Evolutionary conservation across 2,888 invertebrate genomes (phyloP).

Genomic region (Tipula vernalis): DNA sequence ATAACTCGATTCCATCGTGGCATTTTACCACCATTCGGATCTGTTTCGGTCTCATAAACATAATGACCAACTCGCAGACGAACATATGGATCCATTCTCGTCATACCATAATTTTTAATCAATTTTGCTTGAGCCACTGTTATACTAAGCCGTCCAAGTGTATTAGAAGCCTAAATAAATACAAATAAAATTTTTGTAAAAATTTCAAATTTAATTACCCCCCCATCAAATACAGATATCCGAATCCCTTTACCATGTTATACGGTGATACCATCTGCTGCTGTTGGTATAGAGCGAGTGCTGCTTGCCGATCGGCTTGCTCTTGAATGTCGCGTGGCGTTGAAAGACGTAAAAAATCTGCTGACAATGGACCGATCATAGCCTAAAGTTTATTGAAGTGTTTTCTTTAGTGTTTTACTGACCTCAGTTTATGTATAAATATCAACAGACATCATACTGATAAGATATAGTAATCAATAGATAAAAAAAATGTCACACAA

Average conservation of each 20-base stretch:
- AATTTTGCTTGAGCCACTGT: slow-evolving; percentile 85
- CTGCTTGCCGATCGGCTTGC: slow-evolving; percentile 25
- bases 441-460: neutral
- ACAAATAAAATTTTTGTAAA: neutral
- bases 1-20: slow-evolving; percentile 95
- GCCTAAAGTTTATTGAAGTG: slow-evolving; percentile 19
- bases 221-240: neutral
- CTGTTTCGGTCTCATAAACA: slow-evolving; percentile 92
- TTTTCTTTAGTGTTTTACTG: neutral
- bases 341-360: slow-evolving; percentile 26
- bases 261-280: slow-evolving; percentile 22
- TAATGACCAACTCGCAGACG: slow-evolving; percentile 85
- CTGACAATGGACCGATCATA: slow-evolving; percentile 23
- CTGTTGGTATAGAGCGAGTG: slow-evolving; percentile 26
- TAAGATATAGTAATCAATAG: neutral
- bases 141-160: slow-evolving; percentile 60
- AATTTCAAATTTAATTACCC: neutral
- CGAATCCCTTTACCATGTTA: slow-evolving; percentile 18
- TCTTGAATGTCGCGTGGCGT: slow-evolving; percentile 23
- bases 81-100: slow-evolving; percentile 94
- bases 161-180: slow-evolving; percentile 22
- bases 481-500: neutral
- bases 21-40: slow-evolving; percentile 86
- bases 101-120: slow-evolving; percentile 87
- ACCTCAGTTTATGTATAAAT: neutral